These are phyloP conservation scores for Tangara arthus DNA, from an alignment of 2,797 vertebrate genomes.

Conservation along the genomic window DNA sequence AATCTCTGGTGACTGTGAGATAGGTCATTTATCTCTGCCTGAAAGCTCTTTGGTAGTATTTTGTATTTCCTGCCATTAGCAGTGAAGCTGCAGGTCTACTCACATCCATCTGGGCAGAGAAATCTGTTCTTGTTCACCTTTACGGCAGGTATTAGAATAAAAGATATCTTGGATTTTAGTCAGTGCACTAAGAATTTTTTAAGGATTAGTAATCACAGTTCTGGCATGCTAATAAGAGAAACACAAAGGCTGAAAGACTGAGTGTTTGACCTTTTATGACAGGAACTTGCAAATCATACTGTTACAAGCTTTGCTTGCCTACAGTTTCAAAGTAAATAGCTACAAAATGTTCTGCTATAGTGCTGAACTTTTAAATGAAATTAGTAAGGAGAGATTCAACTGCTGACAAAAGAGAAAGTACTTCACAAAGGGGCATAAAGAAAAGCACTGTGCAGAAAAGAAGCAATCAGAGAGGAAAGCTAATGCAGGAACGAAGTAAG, in stretches of 20 bases:
- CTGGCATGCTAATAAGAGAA: not conserved
- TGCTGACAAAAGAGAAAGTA: not conserved
- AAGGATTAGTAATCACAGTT: not conserved
- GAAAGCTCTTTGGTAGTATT: not conserved
- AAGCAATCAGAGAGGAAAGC: not conserved
- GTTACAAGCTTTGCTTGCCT: not conserved
- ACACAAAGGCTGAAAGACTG: not conserved
- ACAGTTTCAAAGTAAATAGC: not conserved
- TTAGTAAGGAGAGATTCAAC: not conserved
- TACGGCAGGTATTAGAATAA: not conserved
- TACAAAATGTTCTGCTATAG: not conserved
- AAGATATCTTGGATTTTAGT: not conserved
- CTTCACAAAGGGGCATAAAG: not conserved
- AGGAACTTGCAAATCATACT: not conserved
- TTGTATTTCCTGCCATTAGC: not conserved
- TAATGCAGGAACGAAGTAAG: not conserved
- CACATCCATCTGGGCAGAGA: not conserved
- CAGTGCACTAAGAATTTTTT: not conserved
- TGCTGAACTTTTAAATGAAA: not conserved
- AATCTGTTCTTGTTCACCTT: not conserved
- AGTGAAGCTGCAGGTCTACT: not conserved
- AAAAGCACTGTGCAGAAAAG: constrained; percentile 20
- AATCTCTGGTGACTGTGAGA: not conserved
- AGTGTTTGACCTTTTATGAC: not conserved
- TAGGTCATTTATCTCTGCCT: not conserved